Conservation (phyloP, 2,888 invertebrate species). For the Athalia rosae region DNA sequence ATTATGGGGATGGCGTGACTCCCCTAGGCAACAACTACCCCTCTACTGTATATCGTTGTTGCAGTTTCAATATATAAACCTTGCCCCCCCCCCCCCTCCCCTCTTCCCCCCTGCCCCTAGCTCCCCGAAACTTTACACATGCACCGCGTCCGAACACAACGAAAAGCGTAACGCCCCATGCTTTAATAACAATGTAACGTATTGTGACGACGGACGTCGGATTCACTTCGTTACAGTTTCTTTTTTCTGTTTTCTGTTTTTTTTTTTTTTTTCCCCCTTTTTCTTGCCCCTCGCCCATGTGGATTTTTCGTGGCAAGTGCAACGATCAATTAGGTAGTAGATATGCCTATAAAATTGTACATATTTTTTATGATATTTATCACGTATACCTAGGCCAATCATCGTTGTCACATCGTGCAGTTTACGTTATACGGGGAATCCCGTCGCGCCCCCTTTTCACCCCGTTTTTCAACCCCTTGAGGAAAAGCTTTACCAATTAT, state of each 20-base stretch:
- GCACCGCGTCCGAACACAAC: constrained; percentile 45
- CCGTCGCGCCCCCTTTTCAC: neutral
- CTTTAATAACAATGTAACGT: constrained; percentile 59
- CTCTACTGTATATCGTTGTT: constrained; percentile 56
- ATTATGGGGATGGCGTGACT: neutral
- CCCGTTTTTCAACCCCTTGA: constrained; percentile 18
- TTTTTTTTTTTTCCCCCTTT: neutral
- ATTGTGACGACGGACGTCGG: neutral
- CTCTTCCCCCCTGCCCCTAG: constrained; percentile 57
- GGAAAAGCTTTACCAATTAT: too few species aligned
- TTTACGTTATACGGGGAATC: neutral
- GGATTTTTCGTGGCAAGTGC: neutral
- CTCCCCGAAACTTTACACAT: constrained; percentile 38
- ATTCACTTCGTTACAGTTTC: neutral
- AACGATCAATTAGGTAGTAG: too few species aligned
- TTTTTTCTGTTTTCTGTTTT: neutral
- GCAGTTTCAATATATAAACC: constrained; percentile 5
- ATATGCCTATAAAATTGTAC: too few species aligned
- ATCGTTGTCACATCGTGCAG: too few species aligned
- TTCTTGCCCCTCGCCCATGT: neutral
- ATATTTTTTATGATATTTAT: too few species aligned
- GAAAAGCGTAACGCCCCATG: constrained; percentile 60
- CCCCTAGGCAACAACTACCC: constrained; percentile 43
- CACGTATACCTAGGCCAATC: too few species aligned
- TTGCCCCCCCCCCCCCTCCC: constrained; percentile 54